Conservation (phyloP, 1,140 invertebrate species). For the Scaptomyza pallida region DNA sequence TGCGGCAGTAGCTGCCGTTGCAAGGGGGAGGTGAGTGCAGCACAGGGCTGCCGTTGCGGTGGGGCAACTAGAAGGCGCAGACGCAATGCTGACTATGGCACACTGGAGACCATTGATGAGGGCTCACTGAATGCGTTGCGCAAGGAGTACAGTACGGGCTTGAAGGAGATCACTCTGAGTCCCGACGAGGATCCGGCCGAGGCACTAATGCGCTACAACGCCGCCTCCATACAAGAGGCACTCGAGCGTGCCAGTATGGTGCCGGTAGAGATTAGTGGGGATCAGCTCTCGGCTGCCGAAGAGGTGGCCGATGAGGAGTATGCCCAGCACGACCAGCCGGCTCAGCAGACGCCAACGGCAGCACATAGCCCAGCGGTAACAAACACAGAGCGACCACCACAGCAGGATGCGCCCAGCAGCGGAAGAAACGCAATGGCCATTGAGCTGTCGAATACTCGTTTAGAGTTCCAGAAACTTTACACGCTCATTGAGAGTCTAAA, state of each 20-base stretch:
- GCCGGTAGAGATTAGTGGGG: conserved; percentile 67
- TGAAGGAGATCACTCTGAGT: conserved; percentile 77
- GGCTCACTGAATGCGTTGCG: conserved; percentile 67
- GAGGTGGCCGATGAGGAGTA: conserved; percentile 19
- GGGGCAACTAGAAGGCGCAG: conserved; percentile 12
- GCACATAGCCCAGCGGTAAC: background rate
- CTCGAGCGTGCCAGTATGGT: conserved; percentile 68
- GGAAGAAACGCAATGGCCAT: background rate
- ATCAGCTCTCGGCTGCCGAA: conserved; percentile 38
- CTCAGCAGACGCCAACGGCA: background rate
- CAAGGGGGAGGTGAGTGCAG: background rate
- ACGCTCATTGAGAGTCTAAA: conserved; percentile 22
- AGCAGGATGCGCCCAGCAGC: conserved; percentile 6
- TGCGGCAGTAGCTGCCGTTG: conserved; percentile 57
- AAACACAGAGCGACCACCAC: background rate
- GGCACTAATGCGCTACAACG: conserved; percentile 79
- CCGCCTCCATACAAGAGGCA: conserved; percentile 73
- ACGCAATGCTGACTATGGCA: conserved; percentile 64
- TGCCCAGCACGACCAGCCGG: conserved; percentile 1
- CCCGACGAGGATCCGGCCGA: conserved; percentile 79
- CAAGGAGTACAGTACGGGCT: conserved; percentile 64
- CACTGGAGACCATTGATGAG: conserved; percentile 73
- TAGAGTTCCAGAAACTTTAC: conserved; percentile 34
- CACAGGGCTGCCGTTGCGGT: background rate
- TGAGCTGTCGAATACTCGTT: conserved; percentile 8